Evolutionary conservation across 2,888 invertebrate genomes (phyloP).

Genomic region (Deroplatys truncata): DNA sequence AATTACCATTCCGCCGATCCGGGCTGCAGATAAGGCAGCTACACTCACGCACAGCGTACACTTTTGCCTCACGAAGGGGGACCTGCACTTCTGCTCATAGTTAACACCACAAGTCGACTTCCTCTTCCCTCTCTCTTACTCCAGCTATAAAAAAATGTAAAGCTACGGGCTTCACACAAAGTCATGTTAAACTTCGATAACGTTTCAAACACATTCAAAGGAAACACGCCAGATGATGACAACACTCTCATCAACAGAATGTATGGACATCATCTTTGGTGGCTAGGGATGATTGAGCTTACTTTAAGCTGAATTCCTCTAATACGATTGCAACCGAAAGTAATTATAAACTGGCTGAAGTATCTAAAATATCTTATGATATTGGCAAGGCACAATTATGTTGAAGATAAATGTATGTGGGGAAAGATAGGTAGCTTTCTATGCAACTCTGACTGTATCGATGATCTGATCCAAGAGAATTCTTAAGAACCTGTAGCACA

Average conservation of each 20-base stretch:
- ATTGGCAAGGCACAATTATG: too few species aligned
- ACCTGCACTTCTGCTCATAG: neutral
- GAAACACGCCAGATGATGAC: neutral
- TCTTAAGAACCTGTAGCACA: too few species aligned
- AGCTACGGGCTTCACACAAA: neutral
- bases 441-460: too few species aligned
- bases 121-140: neutral
- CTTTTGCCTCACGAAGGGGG: neutral
- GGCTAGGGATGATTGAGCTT: too few species aligned
- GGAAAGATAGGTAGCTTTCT: too few species aligned
- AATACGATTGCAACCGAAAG: too few species aligned
- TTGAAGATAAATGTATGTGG: too few species aligned
- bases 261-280: too few species aligned
- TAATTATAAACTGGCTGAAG: too few species aligned
- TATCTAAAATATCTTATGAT: too few species aligned
- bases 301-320: too few species aligned
- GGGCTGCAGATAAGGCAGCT: neutral
- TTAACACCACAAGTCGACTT: neutral
- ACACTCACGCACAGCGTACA: neutral
- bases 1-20: slow-evolving; percentile 7
- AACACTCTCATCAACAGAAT: neutral
- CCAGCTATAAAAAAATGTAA: neutral
- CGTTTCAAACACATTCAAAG: neutral
- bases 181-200: neutral
- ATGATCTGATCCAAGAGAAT: too few species aligned